Percentiles rank a stretch among this genome's conserved stretches.
phyloP scores from a whole-genome alignment of 2,888 invertebrate species.

The Microctonus aethiopoides region DNA sequence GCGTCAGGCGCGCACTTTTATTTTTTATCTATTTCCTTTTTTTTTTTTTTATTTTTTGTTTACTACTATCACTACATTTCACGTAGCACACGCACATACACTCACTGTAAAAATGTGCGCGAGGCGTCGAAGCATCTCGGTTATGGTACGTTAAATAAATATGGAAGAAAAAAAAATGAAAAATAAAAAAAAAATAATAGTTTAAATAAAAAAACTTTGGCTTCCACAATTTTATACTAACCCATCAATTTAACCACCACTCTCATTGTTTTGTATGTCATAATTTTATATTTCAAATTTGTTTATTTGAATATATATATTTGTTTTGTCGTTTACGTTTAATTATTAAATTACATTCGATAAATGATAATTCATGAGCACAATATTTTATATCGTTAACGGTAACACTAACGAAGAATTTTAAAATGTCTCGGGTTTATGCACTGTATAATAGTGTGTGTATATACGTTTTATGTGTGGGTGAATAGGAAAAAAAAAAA shows the following conservation, averaged over 20 bases:
- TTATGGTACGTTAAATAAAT: not conserved
- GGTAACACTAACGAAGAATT: not conserved
- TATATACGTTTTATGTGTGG: not conserved
- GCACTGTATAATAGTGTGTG: not conserved
- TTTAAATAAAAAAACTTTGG: not conserved
- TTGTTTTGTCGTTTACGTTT: not conserved
- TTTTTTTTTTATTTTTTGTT: not conserved
- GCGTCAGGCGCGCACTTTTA: not conserved
- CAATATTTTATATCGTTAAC: too few species aligned
- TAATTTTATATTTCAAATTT: not conserved
- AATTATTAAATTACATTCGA: not conserved
- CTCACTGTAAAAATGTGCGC: not conserved
- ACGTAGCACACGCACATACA: not conserved
- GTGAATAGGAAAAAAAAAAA: not conserved
- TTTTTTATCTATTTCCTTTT: not conserved
- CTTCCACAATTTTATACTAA: not conserved
- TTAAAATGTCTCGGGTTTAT: constrained; percentile 1
- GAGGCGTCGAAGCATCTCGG: not conserved
- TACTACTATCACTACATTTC: not conserved
- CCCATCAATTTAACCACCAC: not conserved
- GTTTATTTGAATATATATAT: not conserved
- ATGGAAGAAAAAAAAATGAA: not conserved
- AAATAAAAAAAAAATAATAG: not conserved
- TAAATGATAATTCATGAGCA: too few species aligned
- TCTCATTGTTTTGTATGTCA: not conserved